Evolutionary conservation across 2,797 vertebrate species (phyloP).

Genomic region (Notolepis coatsorum): DNA sequence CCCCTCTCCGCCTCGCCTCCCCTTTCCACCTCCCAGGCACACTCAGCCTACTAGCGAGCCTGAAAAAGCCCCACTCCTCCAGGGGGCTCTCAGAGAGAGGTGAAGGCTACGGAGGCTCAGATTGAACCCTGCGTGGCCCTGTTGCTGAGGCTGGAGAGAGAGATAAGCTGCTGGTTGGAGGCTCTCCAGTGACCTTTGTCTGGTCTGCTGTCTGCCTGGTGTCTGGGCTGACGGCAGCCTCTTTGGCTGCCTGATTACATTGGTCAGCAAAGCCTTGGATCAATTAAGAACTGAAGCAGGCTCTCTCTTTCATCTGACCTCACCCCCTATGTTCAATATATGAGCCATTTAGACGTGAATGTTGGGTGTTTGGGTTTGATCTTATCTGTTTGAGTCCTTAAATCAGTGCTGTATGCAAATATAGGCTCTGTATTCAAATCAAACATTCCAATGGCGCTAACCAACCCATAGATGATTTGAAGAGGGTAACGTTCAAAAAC

Average conservation of each 20-base stretch:
- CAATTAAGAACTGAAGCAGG: constrained; percentile 27
- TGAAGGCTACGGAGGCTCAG: constrained; percentile 51
- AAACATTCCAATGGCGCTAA: no score
- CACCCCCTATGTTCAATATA: constrained; percentile 9
- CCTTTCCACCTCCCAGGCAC: constrained; percentile 53
- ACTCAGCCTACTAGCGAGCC: constrained; percentile 33
- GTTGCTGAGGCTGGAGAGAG: constrained; percentile 51
- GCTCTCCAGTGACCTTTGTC: constrained; percentile 70
- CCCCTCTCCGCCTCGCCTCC: constrained; percentile 37
- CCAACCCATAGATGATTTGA: no score
- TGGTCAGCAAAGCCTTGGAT: constrained; percentile 53
- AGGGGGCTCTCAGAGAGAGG: constrained; percentile 60
- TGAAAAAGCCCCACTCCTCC: constrained; percentile 49
- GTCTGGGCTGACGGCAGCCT: constrained; percentile 61
- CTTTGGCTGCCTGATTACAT: constrained; percentile 48
- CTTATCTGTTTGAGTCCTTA: neutral
- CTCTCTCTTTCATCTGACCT: constrained; percentile 45
- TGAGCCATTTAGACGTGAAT: neutral
- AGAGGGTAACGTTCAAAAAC: no score
- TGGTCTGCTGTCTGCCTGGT: constrained; percentile 57
- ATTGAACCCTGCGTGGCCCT: constrained; percentile 40
- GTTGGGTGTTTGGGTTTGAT: no score
- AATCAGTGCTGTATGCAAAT: no score
- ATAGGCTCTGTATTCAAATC: no score
- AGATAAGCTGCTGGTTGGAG: constrained; percentile 58